These are phyloP conservation scores for Apocrypta bakeri DNA, from an alignment of 1,140 invertebrate species.

Conservation along the genomic window DNA sequence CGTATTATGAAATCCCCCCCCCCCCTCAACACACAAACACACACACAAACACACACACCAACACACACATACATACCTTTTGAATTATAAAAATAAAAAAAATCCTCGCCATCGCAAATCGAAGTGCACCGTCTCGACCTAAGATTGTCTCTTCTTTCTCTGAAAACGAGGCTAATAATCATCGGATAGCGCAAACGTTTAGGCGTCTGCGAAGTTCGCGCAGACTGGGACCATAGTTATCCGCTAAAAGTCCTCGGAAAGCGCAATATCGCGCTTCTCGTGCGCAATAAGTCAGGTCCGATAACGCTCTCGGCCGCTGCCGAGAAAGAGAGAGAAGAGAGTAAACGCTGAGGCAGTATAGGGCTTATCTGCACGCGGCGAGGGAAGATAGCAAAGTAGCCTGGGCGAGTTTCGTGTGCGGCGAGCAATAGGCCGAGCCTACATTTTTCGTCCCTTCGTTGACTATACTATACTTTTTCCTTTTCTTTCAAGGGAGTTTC, in stretches of 20 bases:
- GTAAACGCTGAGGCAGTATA: slow-evolving; percentile 15
- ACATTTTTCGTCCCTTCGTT: slow-evolving; percentile 54
- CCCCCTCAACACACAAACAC: too few species aligned
- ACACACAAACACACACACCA: too few species aligned
- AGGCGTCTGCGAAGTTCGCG: background rate
- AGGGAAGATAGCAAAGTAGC: slow-evolving; percentile 52
- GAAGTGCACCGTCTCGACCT: too few species aligned
- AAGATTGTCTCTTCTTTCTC: too few species aligned
- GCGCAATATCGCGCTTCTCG: slow-evolving; percentile 23
- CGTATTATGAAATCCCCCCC: background rate
- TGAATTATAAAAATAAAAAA: background rate
- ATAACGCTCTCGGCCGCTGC: slow-evolving; percentile 23
- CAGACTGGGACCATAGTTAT: background rate
- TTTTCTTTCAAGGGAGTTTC: background rate
- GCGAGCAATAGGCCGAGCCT: slow-evolving; percentile 8
- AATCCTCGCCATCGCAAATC: too few species aligned
- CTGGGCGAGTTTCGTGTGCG: slow-evolving; percentile 44
- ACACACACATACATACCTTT: background rate
- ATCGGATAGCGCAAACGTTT: background rate
- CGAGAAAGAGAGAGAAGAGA: background rate
- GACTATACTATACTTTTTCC: slow-evolving; percentile 2
- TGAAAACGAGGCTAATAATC: background rate
- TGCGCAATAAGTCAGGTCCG: slow-evolving; percentile 50
- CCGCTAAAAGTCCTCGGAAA: slow-evolving; percentile 32
- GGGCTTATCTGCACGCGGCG: slow-evolving; percentile 41